A percentile compares a stretch with the other conserved stretches of the same genome.
Conservation (phyloP, 2,797 vertebrate genomes). For the Molossus molossus region DNA sequence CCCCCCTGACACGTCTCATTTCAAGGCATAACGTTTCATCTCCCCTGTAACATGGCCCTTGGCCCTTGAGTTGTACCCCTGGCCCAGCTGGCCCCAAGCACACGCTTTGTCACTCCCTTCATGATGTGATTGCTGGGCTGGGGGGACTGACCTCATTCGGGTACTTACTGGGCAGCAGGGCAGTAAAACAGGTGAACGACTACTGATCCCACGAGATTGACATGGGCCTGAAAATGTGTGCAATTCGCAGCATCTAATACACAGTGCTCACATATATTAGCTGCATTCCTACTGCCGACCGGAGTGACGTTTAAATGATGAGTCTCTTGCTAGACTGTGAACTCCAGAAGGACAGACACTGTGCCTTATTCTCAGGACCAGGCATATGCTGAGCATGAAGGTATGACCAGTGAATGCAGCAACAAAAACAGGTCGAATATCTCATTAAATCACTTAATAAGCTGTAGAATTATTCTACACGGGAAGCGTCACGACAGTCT, state of each 20-base stretch:
- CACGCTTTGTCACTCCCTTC: not conserved
- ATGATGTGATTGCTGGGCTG: not conserved
- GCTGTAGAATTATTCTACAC: not conserved
- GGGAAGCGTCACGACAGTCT: not conserved
- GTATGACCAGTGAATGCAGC: not conserved
- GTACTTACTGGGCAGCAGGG: not conserved
- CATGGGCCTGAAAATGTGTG: not conserved
- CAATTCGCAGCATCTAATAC: not conserved
- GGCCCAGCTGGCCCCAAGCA: not conserved
- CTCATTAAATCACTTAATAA: slow-evolving; percentile 8
- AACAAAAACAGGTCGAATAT: not conserved
- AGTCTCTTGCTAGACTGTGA: not conserved
- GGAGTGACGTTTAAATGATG: not conserved
- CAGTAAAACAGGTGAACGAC: not conserved
- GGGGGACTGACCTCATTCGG: not conserved
- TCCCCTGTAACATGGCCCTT: not conserved
- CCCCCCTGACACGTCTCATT: not conserved
- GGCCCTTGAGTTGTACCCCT: no score
- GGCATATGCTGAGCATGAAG: not conserved
- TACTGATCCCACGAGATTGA: not conserved
- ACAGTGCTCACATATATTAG: no score
- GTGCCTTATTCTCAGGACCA: not conserved
- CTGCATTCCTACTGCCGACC: not conserved
- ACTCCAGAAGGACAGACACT: not conserved
- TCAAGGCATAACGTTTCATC: not conserved